A percentile compares a stretch with the other conserved stretches of the same genome.
phyloP scores from a whole-genome alignment of 1,140 invertebrate genomes.

The Arion vulgaris region DNA sequence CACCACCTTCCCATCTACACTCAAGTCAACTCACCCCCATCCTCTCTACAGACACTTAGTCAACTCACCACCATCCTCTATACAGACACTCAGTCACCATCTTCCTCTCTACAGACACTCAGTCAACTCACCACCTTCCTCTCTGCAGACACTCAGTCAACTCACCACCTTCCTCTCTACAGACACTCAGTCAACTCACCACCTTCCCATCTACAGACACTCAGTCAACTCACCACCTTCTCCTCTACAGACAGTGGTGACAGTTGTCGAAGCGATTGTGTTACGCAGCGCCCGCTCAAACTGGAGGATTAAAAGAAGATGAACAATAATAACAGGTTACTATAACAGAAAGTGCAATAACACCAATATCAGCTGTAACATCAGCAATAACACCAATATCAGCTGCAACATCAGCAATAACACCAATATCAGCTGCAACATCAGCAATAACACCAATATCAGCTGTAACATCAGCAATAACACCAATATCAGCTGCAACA shows the following conservation, averaged over 20 bases:
- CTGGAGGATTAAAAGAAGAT: constrained; percentile 46
- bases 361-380: too few species aligned
- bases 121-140: neutral
- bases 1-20: neutral
- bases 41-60: neutral
- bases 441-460: too few species aligned
- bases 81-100: too few species aligned
- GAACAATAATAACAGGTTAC: too few species aligned
- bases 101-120: neutral
- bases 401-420: too few species aligned
- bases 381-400: too few species aligned
- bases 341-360: too few species aligned
- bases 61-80: too few species aligned
- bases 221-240: constrained; percentile 47
- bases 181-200: neutral
- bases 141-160: neutral
- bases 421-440: too few species aligned
- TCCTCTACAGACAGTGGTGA: constrained; percentile 57
- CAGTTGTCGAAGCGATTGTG: constrained; percentile 60
- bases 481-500: too few species aligned
- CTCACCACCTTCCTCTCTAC: neutral
- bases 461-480: too few species aligned
- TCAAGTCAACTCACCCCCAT: neutral
- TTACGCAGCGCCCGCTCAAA: constrained; percentile 66
- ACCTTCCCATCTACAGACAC: neutral